phyloP scores from a whole-genome alignment of 2,888 invertebrate genomes.

The Chymomyza procnemis region DNA sequence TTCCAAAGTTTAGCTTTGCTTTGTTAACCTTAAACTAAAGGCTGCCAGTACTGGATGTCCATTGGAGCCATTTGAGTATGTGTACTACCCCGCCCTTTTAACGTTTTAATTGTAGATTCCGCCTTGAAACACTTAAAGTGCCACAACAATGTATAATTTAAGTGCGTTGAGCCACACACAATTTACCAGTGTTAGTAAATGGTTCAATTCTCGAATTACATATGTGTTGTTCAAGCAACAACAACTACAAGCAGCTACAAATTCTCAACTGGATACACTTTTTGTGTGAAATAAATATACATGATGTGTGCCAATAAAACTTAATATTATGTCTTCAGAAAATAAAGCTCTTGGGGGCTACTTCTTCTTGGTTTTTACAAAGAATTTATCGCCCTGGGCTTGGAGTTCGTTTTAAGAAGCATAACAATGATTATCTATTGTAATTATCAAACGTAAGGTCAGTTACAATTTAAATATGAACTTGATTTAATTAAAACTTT shows the following conservation, averaged over 20 bases:
- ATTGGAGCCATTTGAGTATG: no score
- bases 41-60: neutral
- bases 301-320: no score
- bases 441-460: no score
- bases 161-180: slow-evolving; percentile 1
- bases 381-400: no score
- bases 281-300: neutral
- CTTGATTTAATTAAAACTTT: no score
- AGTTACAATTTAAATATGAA: no score
- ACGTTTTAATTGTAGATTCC: neutral
- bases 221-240: neutral
- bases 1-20: no score
- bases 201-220: neutral
- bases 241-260: neutral
- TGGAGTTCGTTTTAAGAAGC: no score
- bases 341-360: no score
- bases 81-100: neutral
- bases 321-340: no score
- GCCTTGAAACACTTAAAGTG: neutral
- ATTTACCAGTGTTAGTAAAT: slow-evolving; percentile 14
- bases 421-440: no score
- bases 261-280: neutral
- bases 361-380: no score
- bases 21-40: neutral
- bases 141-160: neutral